A percentile compares a stretch with the other conserved stretches of the same genome.
These are phyloP conservation scores for Adela reaumurella DNA, from an alignment of 2,888 invertebrate species.

Conservation along the genomic window DNA sequence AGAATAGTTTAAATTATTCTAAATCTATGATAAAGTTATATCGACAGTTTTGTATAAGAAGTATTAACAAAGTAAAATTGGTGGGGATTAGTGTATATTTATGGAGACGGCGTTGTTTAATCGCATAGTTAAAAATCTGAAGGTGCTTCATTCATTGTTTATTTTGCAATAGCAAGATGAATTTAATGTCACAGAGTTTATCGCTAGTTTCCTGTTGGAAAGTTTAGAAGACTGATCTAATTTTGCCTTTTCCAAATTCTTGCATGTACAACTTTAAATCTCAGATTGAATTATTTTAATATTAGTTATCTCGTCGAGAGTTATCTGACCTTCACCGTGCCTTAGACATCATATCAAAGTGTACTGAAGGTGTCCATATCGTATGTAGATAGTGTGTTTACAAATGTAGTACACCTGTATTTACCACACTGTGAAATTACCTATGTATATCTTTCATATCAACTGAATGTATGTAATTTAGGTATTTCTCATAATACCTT, in stretches of 20 bases:
- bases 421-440: too few species aligned
- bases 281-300: too few species aligned
- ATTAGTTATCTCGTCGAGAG: too few species aligned
- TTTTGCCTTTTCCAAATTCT: neutral
- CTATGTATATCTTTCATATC: too few species aligned
- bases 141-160: neutral
- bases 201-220: neutral
- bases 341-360: neutral
- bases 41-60: neutral
- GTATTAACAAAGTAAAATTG: neutral
- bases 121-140: neutral
- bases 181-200: neutral
- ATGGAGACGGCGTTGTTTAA: neutral
- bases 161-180: neutral
- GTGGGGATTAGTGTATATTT: neutral
- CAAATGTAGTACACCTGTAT: too few species aligned
- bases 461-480: too few species aligned
- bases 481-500: too few species aligned
- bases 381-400: too few species aligned
- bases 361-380: too few species aligned
- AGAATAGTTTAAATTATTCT: neutral
- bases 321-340: neutral
- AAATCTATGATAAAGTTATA: neutral
- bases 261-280: too few species aligned
- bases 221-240: neutral